A percentile compares a stretch with the other conserved stretches of the same genome.
These are phyloP conservation scores for Silurus asotus DNA, from an alignment of 2,113 vertebrate genomes.

Conservation along the genomic window DNA sequence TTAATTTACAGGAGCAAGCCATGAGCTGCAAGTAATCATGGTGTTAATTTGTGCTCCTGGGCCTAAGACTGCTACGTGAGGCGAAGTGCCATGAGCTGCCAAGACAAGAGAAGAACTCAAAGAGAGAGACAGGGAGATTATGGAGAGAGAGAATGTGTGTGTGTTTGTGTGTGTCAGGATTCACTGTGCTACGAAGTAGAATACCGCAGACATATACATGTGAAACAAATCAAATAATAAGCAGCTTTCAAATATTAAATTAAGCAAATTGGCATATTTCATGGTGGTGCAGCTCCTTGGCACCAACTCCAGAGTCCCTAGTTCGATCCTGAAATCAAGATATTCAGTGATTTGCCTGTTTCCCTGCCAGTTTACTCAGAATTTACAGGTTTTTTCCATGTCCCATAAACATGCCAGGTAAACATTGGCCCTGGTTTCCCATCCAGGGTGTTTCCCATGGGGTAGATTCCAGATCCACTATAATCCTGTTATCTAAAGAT, in stretches of 20 bases:
- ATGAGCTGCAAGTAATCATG: conserved; percentile 46
- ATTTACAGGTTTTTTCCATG: background rate
- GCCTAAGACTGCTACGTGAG: conserved; percentile 36
- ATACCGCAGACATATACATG: background rate
- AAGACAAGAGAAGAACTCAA: conserved; percentile 34
- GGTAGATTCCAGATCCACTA: background rate
- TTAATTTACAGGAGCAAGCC: conserved; percentile 48
- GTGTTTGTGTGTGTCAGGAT: background rate
- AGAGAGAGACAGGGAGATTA: conserved; percentile 7
- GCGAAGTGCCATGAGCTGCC: conserved; percentile 47
- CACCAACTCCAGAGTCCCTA: background rate
- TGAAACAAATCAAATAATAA: background rate
- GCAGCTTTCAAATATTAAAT: background rate
- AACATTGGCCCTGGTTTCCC: background rate
- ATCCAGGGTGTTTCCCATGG: background rate
- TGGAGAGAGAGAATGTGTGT: background rate
- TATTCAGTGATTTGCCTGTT: background rate
- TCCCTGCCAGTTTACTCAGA: background rate
- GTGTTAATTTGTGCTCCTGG: conserved; percentile 52
- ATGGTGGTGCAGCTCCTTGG: background rate
- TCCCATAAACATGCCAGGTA: background rate
- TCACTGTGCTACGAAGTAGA: background rate
- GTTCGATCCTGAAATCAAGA: background rate
- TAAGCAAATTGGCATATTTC: background rate
- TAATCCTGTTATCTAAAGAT: background rate